Evolutionary conservation across 2,888 invertebrate species (phyloP), one percentile per base, ranked within the genome.

Genomic region (Trissoscelio sp.): DNA sequence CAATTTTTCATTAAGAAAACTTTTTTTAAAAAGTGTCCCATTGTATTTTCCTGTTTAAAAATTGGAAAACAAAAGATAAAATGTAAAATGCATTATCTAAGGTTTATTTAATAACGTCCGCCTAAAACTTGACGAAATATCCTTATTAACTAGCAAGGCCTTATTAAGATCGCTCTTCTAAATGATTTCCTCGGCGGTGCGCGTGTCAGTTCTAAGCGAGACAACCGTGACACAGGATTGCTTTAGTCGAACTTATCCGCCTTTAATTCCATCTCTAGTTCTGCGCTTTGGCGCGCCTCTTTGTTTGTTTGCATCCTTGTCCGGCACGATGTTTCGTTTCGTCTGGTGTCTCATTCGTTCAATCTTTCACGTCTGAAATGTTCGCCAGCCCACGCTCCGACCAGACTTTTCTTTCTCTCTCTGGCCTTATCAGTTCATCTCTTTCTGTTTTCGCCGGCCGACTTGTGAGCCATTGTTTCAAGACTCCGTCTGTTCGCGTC

Each of bases 231-330:
- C 72, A 24, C 60, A 31, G 60, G 72, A 72, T 72, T 60, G 53
- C 48, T 51, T 51, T 28, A 16, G 60, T 60, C 48, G 39, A 72
- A 72, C 72, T 84, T 83, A 83, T 84, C 84, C 79, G 64, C 73
- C 80, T 74, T 82, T 83, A 80, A 81, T 79, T 79, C 83, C 66
- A 72, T 72, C 62, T 70, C 77, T 66, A 46, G 60, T 6, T 3
- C 73, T 66, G 22, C 6, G 12, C 31, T 46, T 12, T 53, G 46
- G 81, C 62, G 70, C 82, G 80, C 67, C 81, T 77, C 70, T 44
- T 53, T 53, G 51, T 62, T 28, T 42, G 24, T 62, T 28, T 34
- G 69, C 57, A 44, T 69, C 69, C 31, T 60, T 34, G 60, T 51
- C 39, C 22, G 34, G n/a, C 46, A 0, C 22, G 46, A 28, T 72